These are phyloP conservation scores for Cephalopachus bancanus DNA, from an alignment of 2,797 vertebrate genomes.

Conservation along the genomic window DNA sequence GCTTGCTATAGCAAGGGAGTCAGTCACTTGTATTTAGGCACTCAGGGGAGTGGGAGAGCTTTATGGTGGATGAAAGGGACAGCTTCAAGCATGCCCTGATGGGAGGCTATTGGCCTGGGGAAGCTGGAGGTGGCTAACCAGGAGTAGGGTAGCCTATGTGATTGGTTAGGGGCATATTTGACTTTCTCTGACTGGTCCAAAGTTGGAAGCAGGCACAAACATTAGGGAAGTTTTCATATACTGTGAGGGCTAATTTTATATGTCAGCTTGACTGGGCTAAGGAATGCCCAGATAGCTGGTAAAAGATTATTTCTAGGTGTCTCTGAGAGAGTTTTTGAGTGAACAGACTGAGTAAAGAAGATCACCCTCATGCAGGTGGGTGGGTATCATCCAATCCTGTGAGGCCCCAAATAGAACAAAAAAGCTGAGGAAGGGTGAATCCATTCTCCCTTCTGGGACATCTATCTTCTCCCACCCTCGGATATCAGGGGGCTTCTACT, in stretches of 20 bases:
- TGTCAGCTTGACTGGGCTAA: neutral
- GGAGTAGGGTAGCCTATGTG: neutral
- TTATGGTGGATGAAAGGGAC: neutral
- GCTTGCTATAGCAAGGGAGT: neutral
- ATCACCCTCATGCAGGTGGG: neutral
- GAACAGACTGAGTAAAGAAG: neutral
- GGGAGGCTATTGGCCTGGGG: neutral
- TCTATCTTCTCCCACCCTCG: neutral
- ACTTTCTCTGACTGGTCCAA: conserved; percentile 5
- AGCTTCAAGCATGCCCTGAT: neutral
- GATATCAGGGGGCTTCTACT: neutral
- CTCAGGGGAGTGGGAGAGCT: neutral
- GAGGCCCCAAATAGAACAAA: neutral
- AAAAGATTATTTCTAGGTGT: neutral
- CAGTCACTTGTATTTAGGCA: neutral
- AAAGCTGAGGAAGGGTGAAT: neutral
- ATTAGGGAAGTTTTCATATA: neutral
- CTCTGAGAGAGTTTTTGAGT: neutral
- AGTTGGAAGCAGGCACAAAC: neutral
- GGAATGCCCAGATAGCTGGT: neutral
- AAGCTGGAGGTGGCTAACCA: fast-evolving
- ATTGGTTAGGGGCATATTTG: neutral
- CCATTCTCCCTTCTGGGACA: neutral
- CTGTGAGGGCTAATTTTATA: neutral
- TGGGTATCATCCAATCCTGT: neutral